These are phyloP conservation scores for Drosophila ananassae DNA, from an alignment of 1,140 invertebrate genomes.

Conservation along the genomic window DNA sequence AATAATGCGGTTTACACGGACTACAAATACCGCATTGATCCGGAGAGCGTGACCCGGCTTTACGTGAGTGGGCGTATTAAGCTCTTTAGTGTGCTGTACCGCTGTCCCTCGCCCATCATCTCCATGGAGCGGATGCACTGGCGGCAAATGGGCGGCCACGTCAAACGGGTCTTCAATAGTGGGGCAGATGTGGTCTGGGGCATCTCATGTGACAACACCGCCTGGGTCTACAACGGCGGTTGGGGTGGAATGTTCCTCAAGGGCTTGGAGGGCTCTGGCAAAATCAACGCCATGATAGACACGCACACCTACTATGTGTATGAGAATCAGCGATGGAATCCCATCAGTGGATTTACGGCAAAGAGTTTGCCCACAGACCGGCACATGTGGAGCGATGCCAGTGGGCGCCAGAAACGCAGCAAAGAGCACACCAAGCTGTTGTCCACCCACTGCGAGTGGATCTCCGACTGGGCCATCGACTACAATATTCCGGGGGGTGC, in stretches of 20 bases:
- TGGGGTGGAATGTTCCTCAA: slow-evolving; percentile 92
- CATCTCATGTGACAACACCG: slow-evolving; percentile 92
- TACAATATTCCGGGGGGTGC: slow-evolving; percentile 94
- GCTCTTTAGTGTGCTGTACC: slow-evolving; percentile 88
- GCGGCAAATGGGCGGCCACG: slow-evolving; percentile 93
- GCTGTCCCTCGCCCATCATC: slow-evolving; percentile 88
- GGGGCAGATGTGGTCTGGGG: slow-evolving; percentile 93
- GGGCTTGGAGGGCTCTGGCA: slow-evolving; percentile 88
- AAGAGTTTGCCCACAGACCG: slow-evolving; percentile 94
- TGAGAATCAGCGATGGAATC: slow-evolving; percentile 97
- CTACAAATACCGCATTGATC: slow-evolving; percentile 89
- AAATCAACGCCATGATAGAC: slow-evolving; percentile 92
- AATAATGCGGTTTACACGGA: slow-evolving; percentile 88
- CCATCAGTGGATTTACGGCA: slow-evolving; percentile 92
- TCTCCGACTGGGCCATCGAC: slow-evolving; percentile 95
- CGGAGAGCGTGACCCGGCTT: slow-evolving; percentile 89
- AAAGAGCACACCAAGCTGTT: slow-evolving; percentile 93
- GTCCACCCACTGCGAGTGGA: slow-evolving; percentile 95
- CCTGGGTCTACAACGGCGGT: slow-evolving; percentile 93
- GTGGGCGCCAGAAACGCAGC: slow-evolving; percentile 91
- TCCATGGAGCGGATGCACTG: slow-evolving; percentile 91
- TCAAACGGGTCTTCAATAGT: slow-evolving; percentile 91
- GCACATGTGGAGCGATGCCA: slow-evolving; percentile 95
- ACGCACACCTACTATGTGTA: slow-evolving; percentile 94
- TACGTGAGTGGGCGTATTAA: slow-evolving; percentile 89